phyloP scores from a whole-genome alignment of 2,113 vertebrate genomes.

The Hydrolagus affinis region DNA sequence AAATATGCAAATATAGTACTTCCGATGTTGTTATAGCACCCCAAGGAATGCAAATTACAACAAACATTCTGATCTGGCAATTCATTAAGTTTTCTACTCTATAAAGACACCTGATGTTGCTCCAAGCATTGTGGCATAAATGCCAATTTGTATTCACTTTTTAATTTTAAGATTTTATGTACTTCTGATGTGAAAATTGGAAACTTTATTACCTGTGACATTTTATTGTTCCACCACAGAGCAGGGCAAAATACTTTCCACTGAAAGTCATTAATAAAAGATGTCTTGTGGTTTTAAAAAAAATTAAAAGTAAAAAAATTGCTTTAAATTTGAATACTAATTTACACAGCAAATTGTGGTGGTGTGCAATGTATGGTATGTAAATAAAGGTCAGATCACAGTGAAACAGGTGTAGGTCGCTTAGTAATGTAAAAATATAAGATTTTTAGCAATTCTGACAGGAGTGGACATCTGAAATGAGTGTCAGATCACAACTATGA shows the following conservation, averaged over 20 bases:
- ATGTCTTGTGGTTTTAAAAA: neutral
- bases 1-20: conserved; percentile 28
- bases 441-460: too few relatives aligned
- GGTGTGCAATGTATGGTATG: neutral
- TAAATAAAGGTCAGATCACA: neutral
- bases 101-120: conserved; percentile 90
- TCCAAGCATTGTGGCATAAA: conserved; percentile 68
- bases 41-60: conserved; percentile 29
- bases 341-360: neutral
- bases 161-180: conserved; percentile 87
- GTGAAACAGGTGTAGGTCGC: neutral
- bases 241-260: neutral
- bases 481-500: too few relatives aligned
- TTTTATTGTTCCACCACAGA: conserved; percentile 79
- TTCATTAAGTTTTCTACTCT: conserved; percentile 90
- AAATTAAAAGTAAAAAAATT: neutral
- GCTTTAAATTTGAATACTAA: conserved; percentile 21
- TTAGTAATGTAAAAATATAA: too few relatives aligned
- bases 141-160: conserved; percentile 55
- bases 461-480: too few relatives aligned
- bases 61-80: conserved; percentile 32
- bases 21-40: conserved; percentile 7
- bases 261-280: conserved; percentile 29
- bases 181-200: conserved; percentile 82
- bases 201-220: conserved; percentile 96